A percentile compares a stretch with the other conserved stretches of the same genome.
phyloP scores from a whole-genome alignment of 2,113 vertebrate genomes.

The Aphyosemion australe region DNA sequence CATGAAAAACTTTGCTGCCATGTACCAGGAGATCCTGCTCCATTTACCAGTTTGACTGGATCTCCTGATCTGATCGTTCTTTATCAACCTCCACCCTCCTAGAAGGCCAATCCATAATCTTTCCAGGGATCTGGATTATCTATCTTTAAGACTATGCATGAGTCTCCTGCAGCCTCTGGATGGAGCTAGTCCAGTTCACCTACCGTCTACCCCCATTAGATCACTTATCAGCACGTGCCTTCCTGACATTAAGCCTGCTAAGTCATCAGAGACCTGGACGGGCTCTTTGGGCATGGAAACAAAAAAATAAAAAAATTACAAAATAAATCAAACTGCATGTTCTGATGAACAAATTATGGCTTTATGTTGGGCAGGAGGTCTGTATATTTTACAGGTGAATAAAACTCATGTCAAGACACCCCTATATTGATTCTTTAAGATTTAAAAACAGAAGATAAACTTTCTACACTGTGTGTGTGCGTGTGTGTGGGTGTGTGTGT shows the following conservation, averaged over 20 bases:
- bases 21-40: conserved; percentile 1
- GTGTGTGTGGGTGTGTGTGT: too few species aligned
- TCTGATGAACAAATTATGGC: too few species aligned
- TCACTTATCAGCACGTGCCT: conserved; percentile 36
- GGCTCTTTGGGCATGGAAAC: conserved; percentile 2
- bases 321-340: too few species aligned
- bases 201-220: conserved; percentile 19
- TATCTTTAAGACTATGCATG: conserved; percentile 52
- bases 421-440: too few species aligned
- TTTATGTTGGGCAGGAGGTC: too few species aligned
- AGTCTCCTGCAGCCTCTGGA: conserved; percentile 29
- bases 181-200: conserved; percentile 38
- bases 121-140: conserved; percentile 50
- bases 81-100: conserved; percentile 2
- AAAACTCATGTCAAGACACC: too few species aligned
- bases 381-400: too few species aligned
- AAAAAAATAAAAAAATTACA: too few species aligned
- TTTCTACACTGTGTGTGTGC: too few species aligned
- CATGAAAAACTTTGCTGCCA: neutral
- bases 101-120: conserved; percentile 21
- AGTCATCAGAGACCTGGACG: conserved; percentile 27
- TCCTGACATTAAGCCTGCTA: conserved; percentile 26
- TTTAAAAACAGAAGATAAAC: too few species aligned
- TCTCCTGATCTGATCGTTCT: conserved; percentile 8
- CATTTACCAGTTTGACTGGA: neutral